phyloP scores from a whole-genome alignment of 2,113 vertebrate species.

The Camelus dromedarius region DNA sequence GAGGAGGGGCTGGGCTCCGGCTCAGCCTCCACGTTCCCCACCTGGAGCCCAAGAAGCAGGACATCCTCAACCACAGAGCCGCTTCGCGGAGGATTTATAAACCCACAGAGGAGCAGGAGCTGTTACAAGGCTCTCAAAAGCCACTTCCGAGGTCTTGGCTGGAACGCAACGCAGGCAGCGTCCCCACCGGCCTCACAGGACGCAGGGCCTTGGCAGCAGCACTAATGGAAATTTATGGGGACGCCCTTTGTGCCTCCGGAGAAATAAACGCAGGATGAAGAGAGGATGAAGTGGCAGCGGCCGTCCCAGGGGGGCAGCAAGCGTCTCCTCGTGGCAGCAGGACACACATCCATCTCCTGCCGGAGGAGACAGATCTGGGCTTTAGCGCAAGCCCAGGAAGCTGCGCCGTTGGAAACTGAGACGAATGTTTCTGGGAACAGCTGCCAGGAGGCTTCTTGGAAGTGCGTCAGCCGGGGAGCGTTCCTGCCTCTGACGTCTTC shows the following conservation, averaged over 20 bases:
- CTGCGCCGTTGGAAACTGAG: accelerated
- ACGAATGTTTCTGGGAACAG: background rate
- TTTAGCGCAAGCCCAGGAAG: background rate
- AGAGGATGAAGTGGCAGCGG: accelerated
- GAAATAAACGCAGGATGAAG: background rate
- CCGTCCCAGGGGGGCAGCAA: background rate
- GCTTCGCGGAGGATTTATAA: background rate
- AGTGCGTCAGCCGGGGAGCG: background rate
- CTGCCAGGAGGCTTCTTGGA: background rate
- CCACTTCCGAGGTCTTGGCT: background rate
- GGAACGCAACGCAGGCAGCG: accelerated
- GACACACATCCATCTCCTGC: background rate
- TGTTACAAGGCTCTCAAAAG: background rate
- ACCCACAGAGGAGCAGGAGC: background rate
- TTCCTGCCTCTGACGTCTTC: background rate
- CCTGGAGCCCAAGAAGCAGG: background rate
- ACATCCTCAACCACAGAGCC: background rate
- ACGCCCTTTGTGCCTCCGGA: background rate
- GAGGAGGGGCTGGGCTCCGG: background rate
- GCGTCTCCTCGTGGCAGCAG: accelerated
- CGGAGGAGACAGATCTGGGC: accelerated
- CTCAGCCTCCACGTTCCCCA: accelerated
- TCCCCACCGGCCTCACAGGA: background rate
- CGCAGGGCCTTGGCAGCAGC: accelerated
- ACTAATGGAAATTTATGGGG: background rate